These are phyloP conservation scores for Branchipolynoe longqiensis DNA, from an alignment of 2,888 invertebrate species.

Conservation along the genomic window DNA sequence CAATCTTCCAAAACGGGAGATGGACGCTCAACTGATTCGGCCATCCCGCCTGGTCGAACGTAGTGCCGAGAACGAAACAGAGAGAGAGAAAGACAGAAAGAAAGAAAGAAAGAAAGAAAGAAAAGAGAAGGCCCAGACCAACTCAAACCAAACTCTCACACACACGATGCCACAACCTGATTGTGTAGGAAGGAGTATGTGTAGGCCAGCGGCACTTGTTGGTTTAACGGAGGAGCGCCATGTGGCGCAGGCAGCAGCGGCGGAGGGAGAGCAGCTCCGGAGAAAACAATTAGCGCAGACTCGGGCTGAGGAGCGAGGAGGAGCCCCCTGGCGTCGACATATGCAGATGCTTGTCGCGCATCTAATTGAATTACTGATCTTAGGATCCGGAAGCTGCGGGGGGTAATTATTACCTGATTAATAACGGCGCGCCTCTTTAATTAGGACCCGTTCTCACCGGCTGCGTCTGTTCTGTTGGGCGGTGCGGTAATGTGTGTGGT, in stretches of 20 bases:
- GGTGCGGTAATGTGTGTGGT: too few species aligned
- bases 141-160: too few species aligned
- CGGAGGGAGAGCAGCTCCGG: neutral
- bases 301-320: neutral
- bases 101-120: too few species aligned
- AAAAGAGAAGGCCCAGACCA: neutral
- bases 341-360: slow-evolving; percentile 11
- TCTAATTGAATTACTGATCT: slow-evolving; percentile 42
- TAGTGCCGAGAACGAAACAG: too few species aligned
- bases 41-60: too few species aligned
- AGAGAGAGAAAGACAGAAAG: neutral
- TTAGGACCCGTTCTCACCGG: too few species aligned
- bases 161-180: too few species aligned
- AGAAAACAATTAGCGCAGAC: slow-evolving; percentile 27
- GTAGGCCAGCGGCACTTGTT: slow-evolving; percentile 11
- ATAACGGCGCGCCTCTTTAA: slow-evolving; percentile 24
- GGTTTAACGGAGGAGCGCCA: neutral
- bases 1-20: too few species aligned
- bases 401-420: slow-evolving; percentile 28
- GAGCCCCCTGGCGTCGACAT: slow-evolving; percentile 1
- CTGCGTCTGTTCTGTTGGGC: too few species aligned
- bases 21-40: too few species aligned
- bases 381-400: neutral
- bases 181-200: too few species aligned
- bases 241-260: neutral